A percentile compares a stretch with the other conserved stretches of the same genome.
These are phyloP conservation scores for Carcina quercana DNA, from an alignment of 2,888 invertebrate genomes.

Conservation along the genomic window DNA sequence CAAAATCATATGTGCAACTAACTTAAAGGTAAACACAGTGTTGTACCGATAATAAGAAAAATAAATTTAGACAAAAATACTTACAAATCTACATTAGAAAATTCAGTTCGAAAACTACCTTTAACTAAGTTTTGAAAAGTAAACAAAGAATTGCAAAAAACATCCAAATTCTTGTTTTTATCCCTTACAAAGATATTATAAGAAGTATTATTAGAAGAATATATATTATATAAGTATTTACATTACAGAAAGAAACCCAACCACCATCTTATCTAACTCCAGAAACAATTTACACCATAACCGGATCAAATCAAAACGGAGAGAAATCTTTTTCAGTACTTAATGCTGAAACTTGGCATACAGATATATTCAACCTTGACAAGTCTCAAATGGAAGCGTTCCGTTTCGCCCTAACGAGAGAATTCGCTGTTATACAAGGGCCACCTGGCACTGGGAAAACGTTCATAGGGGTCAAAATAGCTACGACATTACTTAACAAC, in stretches of 20 bases:
- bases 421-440: slow-evolving; percentile 88
- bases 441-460: slow-evolving; percentile 94
- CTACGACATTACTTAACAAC: slow-evolving; percentile 78
- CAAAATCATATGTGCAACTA: too few species aligned
- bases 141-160: too few species aligned
- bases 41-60: too few species aligned
- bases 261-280: slow-evolving; percentile 52
- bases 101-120: too few species aligned
- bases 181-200: too few species aligned
- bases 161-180: too few species aligned
- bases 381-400: slow-evolving; percentile 79
- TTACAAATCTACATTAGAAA: too few species aligned
- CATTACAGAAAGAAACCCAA: slow-evolving; percentile 40
- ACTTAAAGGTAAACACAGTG: too few species aligned
- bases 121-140: too few species aligned
- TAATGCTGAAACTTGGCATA: slow-evolving; percentile 62
- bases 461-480: slow-evolving; percentile 84
- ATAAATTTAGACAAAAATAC: too few species aligned
- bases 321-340: slow-evolving; percentile 47
- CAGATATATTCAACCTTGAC: slow-evolving; percentile 70
- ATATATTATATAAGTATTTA: too few species aligned
- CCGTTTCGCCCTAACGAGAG: slow-evolving; percentile 78
- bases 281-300: slow-evolving; percentile 42
- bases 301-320: slow-evolving; percentile 24
- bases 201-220: too few species aligned